A percentile compares a stretch with the other conserved stretches of the same genome.
Conservation (phyloP, 2,113 vertebrate species). For the Mungos mungo region DNA sequence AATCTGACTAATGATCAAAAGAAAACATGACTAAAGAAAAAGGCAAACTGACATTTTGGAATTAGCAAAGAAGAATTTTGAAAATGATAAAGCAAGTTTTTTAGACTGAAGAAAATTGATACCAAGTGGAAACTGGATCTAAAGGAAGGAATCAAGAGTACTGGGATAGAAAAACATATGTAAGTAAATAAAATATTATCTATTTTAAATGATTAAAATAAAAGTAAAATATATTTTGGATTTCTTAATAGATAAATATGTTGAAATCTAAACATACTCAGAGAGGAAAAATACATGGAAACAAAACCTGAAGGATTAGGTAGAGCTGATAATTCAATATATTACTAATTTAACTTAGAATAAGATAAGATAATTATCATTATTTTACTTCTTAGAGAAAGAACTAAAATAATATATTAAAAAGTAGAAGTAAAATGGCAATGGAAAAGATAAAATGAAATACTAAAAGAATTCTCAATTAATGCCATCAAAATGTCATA, state of each 20-base stretch:
- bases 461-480: not conserved
- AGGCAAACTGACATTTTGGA: not conserved
- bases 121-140: not conserved
- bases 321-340: not conserved
- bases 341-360: not conserved
- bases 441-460: not conserved
- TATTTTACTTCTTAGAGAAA: not conserved
- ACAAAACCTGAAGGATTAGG: not conserved
- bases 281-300: not conserved
- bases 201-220: not conserved
- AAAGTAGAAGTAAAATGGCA: not conserved
- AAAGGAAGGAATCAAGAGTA: not conserved
- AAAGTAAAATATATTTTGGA: not conserved
- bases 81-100: not conserved
- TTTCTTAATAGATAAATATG: not conserved
- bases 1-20: not conserved
- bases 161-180: not conserved
- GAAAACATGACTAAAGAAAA: not conserved
- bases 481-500: not conserved
- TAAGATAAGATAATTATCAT: not conserved
- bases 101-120: not conserved
- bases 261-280: not conserved
- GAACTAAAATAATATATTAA: not conserved
- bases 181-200: not conserved
- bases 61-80: not conserved